Evolutionary conservation across 2,797 vertebrate genomes (phyloP), one percentile per base, ranked within the genome.

Genomic region (Eospalax fontanierii): DNA sequence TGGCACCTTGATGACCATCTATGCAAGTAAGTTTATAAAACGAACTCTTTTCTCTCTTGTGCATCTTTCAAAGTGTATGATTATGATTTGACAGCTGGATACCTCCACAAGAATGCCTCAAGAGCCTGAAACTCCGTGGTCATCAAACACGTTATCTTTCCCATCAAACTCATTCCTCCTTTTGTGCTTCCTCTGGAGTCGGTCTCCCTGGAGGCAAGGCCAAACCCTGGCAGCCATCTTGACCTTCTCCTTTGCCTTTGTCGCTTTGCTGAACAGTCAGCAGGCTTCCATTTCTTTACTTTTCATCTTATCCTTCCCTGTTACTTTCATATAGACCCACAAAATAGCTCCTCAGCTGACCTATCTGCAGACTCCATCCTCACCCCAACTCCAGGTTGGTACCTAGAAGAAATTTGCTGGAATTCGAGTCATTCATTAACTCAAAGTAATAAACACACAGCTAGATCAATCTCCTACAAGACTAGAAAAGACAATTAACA

Each of bases 351-450:
- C 26, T 70, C 15, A 16, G 0, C 2, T 54, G 54, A 33, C 66
- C 6, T 21, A 80, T 33, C 40, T 54, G n/a, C 4, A 50, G 24
- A 19, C 43, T 9, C 30, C 28, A 79, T 16, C 3, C 66, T 87
- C 15, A 59, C 18, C 2, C 11, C 7, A 87, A 12, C 6, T 90
- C 2, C 24, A 54, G 28, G 0, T 11, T 79, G 35, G 26, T 80
- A 76, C 26, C 35, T n/a, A 75, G 70, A 2, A 81, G n/a, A 54
- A 82, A 86, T 59, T 30, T 68, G 46, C 76, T 35, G 26, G 54
- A 86, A 91, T 91, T 93, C 59, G 38, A 63, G n/a, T 35, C 61
- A 40, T n/a, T 66, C 14, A 66, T 66, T 30, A 78, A 33, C 90
- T 79, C 59, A 83, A 88, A 66, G 59, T 63, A 57, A 70, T 18